Evolutionary conservation across 2,113 vertebrate genomes (phyloP).

Genomic region (Tachysurus fulvidraco): DNA sequence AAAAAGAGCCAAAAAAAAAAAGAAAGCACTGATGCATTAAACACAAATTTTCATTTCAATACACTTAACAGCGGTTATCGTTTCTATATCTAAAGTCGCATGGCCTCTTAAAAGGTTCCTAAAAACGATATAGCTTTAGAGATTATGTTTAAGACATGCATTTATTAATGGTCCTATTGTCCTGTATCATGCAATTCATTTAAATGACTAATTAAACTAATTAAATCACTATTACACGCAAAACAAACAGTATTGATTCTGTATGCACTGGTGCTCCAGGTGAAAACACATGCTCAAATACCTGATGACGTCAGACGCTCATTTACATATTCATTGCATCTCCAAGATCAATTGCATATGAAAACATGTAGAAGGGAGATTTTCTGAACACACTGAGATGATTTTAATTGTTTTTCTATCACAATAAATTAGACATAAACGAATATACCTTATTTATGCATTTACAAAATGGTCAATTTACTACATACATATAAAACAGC

Average conservation of each 20-base stretch:
- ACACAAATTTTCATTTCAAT: neutral
- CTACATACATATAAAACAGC: too few relatives aligned
- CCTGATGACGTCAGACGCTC: neutral
- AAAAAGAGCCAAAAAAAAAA: too few relatives aligned
- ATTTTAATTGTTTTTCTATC: neutral
- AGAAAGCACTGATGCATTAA: neutral
- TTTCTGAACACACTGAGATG: neutral
- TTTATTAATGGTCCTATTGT: neutral
- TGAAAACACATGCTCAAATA: too few relatives aligned
- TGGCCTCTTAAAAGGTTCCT: neutral
- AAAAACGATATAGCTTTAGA: neutral
- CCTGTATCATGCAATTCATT: neutral
- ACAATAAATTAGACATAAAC: neutral
- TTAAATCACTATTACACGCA: neutral
- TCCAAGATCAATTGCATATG: neutral
- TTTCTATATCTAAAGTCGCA: neutral
- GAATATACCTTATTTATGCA: too few relatives aligned
- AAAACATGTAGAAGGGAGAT: neutral
- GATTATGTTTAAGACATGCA: neutral
- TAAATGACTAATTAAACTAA: neutral
- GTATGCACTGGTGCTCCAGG: neutral
- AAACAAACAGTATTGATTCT: neutral
- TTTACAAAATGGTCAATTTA: too few relatives aligned
- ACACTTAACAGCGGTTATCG: neutral
- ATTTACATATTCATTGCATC: neutral